phyloP scores from a whole-genome alignment of 2,797 vertebrate genomes.

The Chromis chromis region DNA sequence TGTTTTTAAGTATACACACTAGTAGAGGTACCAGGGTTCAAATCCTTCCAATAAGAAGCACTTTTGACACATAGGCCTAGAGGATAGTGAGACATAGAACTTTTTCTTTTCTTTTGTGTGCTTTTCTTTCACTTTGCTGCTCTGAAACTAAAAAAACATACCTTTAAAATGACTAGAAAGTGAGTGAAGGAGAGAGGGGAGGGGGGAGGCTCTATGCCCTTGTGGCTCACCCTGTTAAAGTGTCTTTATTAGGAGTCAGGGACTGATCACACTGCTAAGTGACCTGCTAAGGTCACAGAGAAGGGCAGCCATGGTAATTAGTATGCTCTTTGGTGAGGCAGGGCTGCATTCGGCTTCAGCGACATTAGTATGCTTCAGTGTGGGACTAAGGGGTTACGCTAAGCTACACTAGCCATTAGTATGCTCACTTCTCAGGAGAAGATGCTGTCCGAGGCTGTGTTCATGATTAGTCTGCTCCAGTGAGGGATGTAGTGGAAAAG shows the following conservation, averaged over 20 bases:
- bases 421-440: constrained; percentile 57
- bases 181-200: constrained; percentile 50
- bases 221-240: constrained; percentile 92
- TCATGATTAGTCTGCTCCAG: constrained; percentile 46
- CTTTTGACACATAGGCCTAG: not conserved
- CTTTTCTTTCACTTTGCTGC: not conserved
- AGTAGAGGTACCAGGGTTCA: not conserved
- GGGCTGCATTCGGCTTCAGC: constrained; percentile 87
- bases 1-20: no score
- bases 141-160: constrained; percentile 13
- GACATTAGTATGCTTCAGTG: constrained; percentile 76
- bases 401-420: constrained; percentile 68
- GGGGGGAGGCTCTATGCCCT: constrained; percentile 84
- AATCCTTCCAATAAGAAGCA: not conserved
- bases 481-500: constrained; percentile 17
- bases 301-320: constrained; percentile 96
- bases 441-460: constrained; percentile 37
- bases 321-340: constrained; percentile 92
- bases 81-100: no score
- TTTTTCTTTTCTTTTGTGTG: not conserved
- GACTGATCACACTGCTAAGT: constrained; percentile 98
- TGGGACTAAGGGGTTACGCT: constrained; percentile 62
- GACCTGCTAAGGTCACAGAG: constrained; percentile 96
- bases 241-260: constrained; percentile 99
- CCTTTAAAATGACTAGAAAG: constrained; percentile 50